These are phyloP conservation scores for Malacosoma neustria DNA, from an alignment of 2,888 invertebrate genomes.

Conservation along the genomic window DNA sequence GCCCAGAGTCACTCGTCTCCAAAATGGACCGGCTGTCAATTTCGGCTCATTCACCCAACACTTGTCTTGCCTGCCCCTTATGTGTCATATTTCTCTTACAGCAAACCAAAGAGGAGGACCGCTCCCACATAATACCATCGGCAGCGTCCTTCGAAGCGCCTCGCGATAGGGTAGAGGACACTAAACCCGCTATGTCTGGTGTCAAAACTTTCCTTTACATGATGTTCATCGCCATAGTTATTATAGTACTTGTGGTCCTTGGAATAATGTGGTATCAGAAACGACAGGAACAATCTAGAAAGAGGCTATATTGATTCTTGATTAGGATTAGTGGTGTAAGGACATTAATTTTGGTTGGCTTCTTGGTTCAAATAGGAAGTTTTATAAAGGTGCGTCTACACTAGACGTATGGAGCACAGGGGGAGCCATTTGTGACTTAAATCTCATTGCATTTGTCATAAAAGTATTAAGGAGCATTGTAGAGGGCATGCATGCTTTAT, in stretches of 20 bases:
- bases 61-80: too few relatives aligned
- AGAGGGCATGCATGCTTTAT: too few relatives aligned
- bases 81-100: slow-evolving; percentile 24
- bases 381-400: too few relatives aligned
- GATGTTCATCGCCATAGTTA: slow-evolving; percentile 86
- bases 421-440: too few relatives aligned
- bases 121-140: slow-evolving; percentile 89
- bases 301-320: slow-evolving; percentile 81
- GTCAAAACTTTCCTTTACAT: slow-evolving; percentile 93
- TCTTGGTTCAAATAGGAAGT: too few relatives aligned
- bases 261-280: slow-evolving; percentile 96
- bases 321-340: too few relatives aligned
- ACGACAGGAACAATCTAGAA: slow-evolving; percentile 90
- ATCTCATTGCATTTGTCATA: too few relatives aligned
- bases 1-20: too few relatives aligned
- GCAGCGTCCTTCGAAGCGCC: slow-evolving; percentile 94
- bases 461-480: too few relatives aligned
- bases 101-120: slow-evolving; percentile 79
- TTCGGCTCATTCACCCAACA: not conserved
- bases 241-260: slow-evolving; percentile 88
- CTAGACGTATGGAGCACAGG: too few relatives aligned
- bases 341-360: too few relatives aligned
- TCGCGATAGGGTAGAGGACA: slow-evolving; percentile 91
- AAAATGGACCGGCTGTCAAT: too few relatives aligned
- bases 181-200: slow-evolving; percentile 91